Evolutionary conservation across 92 coral and sea anemone genomes (phyloP).

Genomic region (Porites rus): DNA sequence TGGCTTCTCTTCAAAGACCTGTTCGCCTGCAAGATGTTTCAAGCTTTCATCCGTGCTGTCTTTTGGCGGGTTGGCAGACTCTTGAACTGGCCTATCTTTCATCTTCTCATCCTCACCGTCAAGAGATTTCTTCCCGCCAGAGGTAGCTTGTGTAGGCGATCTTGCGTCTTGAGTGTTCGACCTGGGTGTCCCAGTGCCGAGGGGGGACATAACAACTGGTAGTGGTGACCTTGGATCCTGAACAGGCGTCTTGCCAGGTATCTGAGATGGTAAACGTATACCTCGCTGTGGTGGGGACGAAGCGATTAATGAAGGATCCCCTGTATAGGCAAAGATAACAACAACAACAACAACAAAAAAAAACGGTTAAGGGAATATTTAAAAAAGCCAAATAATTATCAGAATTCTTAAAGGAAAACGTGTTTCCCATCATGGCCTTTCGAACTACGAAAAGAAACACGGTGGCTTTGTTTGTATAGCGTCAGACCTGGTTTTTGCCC

Average conservation of each 20-base stretch:
- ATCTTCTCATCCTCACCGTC: neutral
- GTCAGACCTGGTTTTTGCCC: too few relatives aligned
- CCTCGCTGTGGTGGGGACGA: neutral
- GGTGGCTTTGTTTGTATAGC: too few relatives aligned
- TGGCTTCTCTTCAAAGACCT: neutral
- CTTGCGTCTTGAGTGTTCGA: neutral
- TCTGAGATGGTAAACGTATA: neutral
- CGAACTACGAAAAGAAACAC: too few relatives aligned
- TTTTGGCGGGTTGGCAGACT: neutral
- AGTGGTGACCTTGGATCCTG: constrained; percentile 26
- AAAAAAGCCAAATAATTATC: too few relatives aligned
- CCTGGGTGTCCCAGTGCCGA: neutral
- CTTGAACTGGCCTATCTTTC: constrained; percentile 7
- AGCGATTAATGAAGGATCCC: neutral
- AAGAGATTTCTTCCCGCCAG: neutral
- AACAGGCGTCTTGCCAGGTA: constrained; percentile 26
- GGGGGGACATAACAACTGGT: neutral
- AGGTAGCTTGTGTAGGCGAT: neutral
- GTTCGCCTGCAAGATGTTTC: neutral
- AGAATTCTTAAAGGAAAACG: too few relatives aligned
- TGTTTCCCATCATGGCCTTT: too few relatives aligned
- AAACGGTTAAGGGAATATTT: neutral
- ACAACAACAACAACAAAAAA: neutral
- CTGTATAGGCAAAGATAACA: neutral
- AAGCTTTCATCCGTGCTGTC: neutral